phyloP scores from a whole-genome alignment of 2,797 vertebrate species.

The Paratrypauchen microcephalus region DNA sequence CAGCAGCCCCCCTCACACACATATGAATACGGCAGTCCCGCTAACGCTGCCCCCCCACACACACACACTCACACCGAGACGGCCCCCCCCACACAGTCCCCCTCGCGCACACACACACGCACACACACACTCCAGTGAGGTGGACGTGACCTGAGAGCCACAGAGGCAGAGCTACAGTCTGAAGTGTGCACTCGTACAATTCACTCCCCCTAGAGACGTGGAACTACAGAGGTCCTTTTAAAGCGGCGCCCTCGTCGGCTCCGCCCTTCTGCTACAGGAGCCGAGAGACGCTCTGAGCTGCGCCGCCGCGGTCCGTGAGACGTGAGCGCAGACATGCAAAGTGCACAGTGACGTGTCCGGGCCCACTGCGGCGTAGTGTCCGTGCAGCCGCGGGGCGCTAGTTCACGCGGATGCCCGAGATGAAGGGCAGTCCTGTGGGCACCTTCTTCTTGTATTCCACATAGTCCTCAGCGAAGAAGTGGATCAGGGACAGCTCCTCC shows the following conservation, averaged over 20 bases:
- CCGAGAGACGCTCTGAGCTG: not conserved
- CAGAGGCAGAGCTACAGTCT: slow-evolving; percentile 6
- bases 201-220: not conserved
- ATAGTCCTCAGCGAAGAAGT: slow-evolving; percentile 96
- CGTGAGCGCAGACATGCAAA: slow-evolving; percentile 5
- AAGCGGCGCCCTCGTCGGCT: not conserved
- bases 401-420: slow-evolving; percentile 87
- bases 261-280: slow-evolving; percentile 2
- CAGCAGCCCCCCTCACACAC: no score
- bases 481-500: slow-evolving; percentile 92
- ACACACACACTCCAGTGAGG: not conserved
- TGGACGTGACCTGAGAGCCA: slow-evolving; percentile 4
- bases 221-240: not conserved
- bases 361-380: slow-evolving; percentile 31
- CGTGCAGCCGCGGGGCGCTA: slow-evolving; percentile 62
- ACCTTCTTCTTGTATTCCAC: slow-evolving; percentile 92
- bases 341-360: slow-evolving; percentile 4
- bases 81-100: no score
- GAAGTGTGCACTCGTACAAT: not conserved
- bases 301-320: not conserved
- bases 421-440: slow-evolving; percentile 92
- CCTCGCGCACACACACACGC: no score
- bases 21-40: no score
- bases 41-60: no score
- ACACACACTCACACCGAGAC: no score